Conservation (phyloP, 2,797 vertebrate genomes). For the Leptatherina wallacei region DNA sequence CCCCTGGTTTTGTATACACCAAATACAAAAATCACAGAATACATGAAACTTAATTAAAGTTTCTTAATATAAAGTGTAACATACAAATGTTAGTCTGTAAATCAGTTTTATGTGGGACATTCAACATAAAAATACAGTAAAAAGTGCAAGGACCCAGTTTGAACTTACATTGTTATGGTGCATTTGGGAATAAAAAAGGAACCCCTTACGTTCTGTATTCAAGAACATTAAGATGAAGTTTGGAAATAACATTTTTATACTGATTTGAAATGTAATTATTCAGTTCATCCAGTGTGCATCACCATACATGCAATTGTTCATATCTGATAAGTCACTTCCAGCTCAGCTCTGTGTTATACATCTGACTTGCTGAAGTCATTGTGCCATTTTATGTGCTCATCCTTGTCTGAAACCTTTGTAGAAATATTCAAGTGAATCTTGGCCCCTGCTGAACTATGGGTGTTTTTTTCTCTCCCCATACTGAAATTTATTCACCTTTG, state of each 20-base stretch:
- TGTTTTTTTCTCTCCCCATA: conserved; percentile 33
- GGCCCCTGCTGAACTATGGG: conserved; percentile 18
- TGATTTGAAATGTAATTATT: not conserved
- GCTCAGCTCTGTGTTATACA: not conserved
- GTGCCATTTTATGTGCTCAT: not conserved
- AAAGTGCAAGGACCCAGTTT: not conserved
- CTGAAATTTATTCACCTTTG: conserved; percentile 43
- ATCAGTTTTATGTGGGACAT: not conserved
- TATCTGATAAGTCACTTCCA: not conserved
- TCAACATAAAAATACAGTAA: not conserved
- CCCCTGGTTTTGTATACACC: not conserved
- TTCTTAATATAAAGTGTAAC: not conserved
- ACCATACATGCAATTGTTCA: not conserved
- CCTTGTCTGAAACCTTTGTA: conserved; percentile 13
- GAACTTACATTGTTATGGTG: too few relatives aligned
- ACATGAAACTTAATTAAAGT: not conserved
- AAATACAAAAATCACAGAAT: not conserved
- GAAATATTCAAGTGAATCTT: conserved; percentile 15
- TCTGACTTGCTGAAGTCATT: not conserved
- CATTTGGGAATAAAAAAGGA: too few relatives aligned
- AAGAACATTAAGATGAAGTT: not conserved
- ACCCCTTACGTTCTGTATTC: too few relatives aligned
- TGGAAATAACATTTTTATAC: not conserved
- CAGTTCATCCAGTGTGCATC: not conserved
- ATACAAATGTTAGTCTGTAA: too few relatives aligned